phyloP scores from a whole-genome alignment of 2,797 vertebrate genomes.

The Huso huso region DNA sequence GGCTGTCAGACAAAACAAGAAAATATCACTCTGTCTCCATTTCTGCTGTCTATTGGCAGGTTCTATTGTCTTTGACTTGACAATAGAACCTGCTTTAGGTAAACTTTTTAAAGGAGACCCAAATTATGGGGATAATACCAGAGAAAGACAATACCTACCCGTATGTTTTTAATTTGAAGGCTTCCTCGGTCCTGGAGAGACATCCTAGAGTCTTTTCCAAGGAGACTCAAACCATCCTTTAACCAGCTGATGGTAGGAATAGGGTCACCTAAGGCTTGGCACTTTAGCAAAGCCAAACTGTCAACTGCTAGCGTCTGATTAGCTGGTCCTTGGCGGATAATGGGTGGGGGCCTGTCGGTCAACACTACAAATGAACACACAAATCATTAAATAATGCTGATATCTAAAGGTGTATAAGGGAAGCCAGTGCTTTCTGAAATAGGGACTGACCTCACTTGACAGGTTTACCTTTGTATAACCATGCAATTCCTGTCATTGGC shows the following conservation, averaged over 20 bases:
- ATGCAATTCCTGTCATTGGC: constrained; percentile 41
- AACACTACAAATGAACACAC: constrained; percentile 59
- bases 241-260: constrained; percentile 93
- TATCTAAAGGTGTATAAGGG: not conserved
- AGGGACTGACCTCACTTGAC: not conserved
- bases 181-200: constrained; percentile 88
- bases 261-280: constrained; percentile 93
- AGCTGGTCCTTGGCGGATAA: constrained; percentile 90
- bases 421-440: not conserved
- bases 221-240: constrained; percentile 89
- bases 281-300: constrained; percentile 82
- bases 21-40: too few relatives aligned
- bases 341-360: constrained; percentile 95
- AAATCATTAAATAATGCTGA: not conserved
- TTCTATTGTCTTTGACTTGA: too few relatives aligned
- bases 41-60: too few relatives aligned
- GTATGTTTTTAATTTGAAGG: constrained; percentile 82
- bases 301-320: constrained; percentile 89
- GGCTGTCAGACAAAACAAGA: too few relatives aligned
- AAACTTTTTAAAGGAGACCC: not conserved
- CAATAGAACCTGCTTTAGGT: too few relatives aligned
- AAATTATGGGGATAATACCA: not conserved
- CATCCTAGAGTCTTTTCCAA: constrained; percentile 86
- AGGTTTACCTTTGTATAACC: constrained; percentile 38
- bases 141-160: constrained; percentile 56